Conservation (phyloP, 2,888 invertebrate species). For the Hirtodrosophila alboralis region DNA sequence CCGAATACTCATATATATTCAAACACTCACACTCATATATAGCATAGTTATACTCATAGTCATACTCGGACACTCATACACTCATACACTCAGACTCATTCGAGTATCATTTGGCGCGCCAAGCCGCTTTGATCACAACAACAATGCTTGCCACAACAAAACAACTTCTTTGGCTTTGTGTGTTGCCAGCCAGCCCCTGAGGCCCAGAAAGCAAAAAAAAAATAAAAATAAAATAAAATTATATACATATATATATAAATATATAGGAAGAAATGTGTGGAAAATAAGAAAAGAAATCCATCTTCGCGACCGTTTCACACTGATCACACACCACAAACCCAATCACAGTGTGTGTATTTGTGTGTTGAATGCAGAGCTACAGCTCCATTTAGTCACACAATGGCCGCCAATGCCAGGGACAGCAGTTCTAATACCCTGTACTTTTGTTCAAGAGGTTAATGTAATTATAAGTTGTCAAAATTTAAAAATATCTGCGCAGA, state of each 20-base stretch:
- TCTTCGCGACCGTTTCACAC: conserved; percentile 72
- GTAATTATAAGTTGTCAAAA: neutral
- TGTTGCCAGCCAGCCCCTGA: conserved; percentile 27
- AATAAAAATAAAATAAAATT: conserved; percentile 1
- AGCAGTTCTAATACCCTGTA: conserved; percentile 24
- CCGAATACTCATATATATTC: conserved; percentile 53
- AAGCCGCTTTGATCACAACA: conserved; percentile 82
- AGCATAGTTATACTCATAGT: conserved; percentile 14
- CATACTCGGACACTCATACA: conserved; percentile 14
- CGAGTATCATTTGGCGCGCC: conserved; percentile 74
- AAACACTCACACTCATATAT: neutral
- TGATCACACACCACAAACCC: conserved; percentile 57
- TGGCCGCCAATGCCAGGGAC: conserved; percentile 50
- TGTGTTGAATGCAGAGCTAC: conserved; percentile 11
- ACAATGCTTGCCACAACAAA: conserved; percentile 83
- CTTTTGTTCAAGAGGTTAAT: neutral
- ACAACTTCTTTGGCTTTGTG: conserved; percentile 79
- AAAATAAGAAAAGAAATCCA: conserved; percentile 76
- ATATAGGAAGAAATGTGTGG: conserved; percentile 53
- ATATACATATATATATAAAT: too few species aligned
- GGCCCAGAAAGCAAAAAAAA: conserved; percentile 9
- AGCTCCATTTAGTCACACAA: conserved; percentile 64
- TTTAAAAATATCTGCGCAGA: neutral
- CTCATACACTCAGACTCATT: conserved; percentile 29
- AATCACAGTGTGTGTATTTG: conserved; percentile 8